Evolutionary conservation across 2,888 invertebrate species (phyloP).

Genomic region (Argyresthia albistria): DNA sequence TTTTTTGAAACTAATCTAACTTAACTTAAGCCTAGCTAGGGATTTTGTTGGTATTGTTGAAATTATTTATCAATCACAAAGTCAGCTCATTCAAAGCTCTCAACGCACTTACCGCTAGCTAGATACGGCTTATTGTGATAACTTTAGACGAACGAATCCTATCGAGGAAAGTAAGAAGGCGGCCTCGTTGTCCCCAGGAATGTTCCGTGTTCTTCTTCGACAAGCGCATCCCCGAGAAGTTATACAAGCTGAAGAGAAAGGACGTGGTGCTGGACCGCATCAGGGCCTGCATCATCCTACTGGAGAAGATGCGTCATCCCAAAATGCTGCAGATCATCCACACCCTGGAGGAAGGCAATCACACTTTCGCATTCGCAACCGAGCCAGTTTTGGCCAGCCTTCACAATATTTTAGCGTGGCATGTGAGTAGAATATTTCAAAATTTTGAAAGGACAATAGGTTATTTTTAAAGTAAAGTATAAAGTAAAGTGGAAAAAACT

Average conservation of each 20-base stretch:
- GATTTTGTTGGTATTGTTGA: no score
- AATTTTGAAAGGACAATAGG: no score
- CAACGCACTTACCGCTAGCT: no score
- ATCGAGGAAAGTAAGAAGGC: no score
- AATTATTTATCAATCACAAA: no score
- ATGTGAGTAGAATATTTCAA: slow-evolving; percentile 64
- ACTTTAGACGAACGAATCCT: no score
- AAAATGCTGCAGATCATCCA: slow-evolving; percentile 83
- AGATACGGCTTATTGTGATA: no score
- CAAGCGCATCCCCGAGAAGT: slow-evolving; percentile 91
- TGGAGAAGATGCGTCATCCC: slow-evolving; percentile 89
- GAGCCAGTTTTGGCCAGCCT: slow-evolving; percentile 92
- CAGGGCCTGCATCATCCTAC: slow-evolving; percentile 81
- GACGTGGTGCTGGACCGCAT: slow-evolving; percentile 93
- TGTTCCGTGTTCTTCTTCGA: slow-evolving; percentile 95
- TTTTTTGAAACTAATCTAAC: no score
- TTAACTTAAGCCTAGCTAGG: no score
- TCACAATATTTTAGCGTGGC: slow-evolving; percentile 89
- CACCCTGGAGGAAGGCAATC: slow-evolving; percentile 85
- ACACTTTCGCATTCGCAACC: slow-evolving; percentile 94
- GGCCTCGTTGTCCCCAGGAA: slow-evolving; percentile 76
- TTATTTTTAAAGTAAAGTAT: no score
- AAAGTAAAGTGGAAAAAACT: no score
- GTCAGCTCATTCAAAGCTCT: no score
- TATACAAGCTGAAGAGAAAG: slow-evolving; percentile 92